Evolutionary conservation across 2,888 invertebrate genomes (phyloP), one percentile per base, ranked within the genome.

Genomic region (Craniophora ligustri): DNA sequence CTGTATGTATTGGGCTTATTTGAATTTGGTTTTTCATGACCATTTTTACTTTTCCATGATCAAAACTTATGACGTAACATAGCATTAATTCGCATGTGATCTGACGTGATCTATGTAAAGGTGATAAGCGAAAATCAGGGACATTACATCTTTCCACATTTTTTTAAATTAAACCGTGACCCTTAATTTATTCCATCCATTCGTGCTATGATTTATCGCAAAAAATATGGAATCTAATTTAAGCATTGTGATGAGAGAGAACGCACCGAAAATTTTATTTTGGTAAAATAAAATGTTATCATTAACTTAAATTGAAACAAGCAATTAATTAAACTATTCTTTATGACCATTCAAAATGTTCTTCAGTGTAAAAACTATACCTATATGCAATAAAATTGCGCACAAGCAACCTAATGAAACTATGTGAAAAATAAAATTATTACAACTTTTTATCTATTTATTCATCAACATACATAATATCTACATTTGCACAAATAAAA

Each of bases 381-480:
- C 2, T 8, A 8, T n/a, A n/a, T n/a, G n/a, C n/a, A 23, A 3
- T 8, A 8, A 23, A 10, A 10, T 10, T 10, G 10, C 5, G 26
- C 26, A 26, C n/a, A 26, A 10, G 23, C 8, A 6, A 7, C 36
- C 3, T 13, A 13, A 14, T 26, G 19, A 4, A 16, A n/a, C 10
- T 39, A 26, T n/a, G 2, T 18, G 4, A 30, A 1, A 42, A 58
- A 62, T 39, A 77, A 79, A 76, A 79, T 75, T 74, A 72, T 72
- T 62, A 35, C 31, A 66, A 71, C 53, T 77, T 87, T 91, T 91
- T 90, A 87, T 86, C 90, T 92, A 92, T 93, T 93, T 93, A 93
- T 92, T 92, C 92, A 89, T 92, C 92, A 93, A 93, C 93, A 92
- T 93, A 92, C 90, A 89, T 92, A 89, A 91, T 93, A 92, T 92